phyloP scores from a whole-genome alignment of 2,797 vertebrate species.

The Acipenser ruthenus region DNA sequence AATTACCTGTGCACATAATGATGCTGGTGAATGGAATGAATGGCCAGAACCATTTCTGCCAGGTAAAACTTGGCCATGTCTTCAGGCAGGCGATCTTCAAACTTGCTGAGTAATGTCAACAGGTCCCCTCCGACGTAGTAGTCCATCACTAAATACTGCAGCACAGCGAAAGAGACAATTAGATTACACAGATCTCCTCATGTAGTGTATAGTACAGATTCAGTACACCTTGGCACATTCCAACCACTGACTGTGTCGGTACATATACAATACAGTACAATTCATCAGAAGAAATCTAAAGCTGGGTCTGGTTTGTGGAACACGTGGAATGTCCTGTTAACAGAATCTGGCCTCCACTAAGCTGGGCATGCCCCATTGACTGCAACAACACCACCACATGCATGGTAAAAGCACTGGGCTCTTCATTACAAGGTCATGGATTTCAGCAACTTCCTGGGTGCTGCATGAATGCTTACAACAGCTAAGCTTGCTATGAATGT shows the following conservation, averaged over 20 bases:
- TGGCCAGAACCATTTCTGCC: slow-evolving; percentile 92
- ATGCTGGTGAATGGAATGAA: slow-evolving; percentile 90
- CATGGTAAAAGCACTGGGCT: not conserved
- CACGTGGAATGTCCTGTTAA: slow-evolving; percentile 1
- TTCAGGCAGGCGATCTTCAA: slow-evolving; percentile 91
- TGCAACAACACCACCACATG: not conserved
- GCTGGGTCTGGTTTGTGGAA: not conserved
- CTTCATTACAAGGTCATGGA: not conserved
- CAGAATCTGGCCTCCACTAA: not conserved
- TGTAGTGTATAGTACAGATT: not conserved
- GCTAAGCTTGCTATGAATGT: not conserved
- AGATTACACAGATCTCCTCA: slow-evolving; percentile 3
- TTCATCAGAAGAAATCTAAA: too few relatives aligned
- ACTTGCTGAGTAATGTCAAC: slow-evolving; percentile 93
- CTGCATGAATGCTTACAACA: not conserved
- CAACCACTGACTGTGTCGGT: too few relatives aligned
- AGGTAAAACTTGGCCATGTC: slow-evolving; percentile 94
- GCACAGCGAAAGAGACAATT: slow-evolving; percentile 9
- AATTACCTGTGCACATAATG: slow-evolving; percentile 92
- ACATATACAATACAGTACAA: too few relatives aligned
- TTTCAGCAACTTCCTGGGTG: not conserved
- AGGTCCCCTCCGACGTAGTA: slow-evolving; percentile 96
- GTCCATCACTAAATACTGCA: slow-evolving; percentile 90
- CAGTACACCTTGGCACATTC: too few relatives aligned
- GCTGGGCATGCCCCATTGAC: slow-evolving; percentile 2